Conservation (phyloP, 2,888 invertebrate species). For the Drosophila buzzatii region DNA sequence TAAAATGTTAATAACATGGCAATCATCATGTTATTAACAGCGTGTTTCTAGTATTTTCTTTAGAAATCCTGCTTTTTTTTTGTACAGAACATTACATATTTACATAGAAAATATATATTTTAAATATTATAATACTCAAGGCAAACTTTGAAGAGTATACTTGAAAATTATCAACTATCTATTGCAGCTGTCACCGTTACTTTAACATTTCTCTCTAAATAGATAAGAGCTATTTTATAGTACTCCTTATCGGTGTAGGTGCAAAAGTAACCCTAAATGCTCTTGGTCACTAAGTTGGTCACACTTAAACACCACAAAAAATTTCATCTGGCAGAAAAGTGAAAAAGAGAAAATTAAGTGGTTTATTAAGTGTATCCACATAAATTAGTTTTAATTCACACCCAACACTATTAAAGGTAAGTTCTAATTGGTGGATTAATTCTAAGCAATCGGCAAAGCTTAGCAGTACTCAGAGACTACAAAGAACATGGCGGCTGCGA, state of each 20-base stretch:
- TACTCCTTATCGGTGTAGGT: conserved; percentile 25
- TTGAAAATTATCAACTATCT: background rate
- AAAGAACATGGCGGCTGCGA: conserved; percentile 65
- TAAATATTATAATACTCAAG: background rate
- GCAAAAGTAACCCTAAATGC: conserved; percentile 12
- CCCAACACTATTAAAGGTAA: conserved; percentile 49
- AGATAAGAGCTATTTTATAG: conserved; percentile 1
- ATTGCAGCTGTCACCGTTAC: background rate
- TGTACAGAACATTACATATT: background rate
- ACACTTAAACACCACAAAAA: conserved; percentile 53
- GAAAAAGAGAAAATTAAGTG: conserved; percentile 70
- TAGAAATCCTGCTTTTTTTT: background rate
- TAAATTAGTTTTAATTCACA: conserved; percentile 65
- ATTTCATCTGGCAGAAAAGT: conserved; percentile 62
- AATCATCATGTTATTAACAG: background rate
- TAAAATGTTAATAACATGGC: conserved; percentile 17
- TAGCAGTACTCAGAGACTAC: conserved; percentile 2
- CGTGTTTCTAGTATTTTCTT: background rate
- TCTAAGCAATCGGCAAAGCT: background rate
- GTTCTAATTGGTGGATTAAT: conserved; percentile 17
- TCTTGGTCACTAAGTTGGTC: conserved; percentile 31
- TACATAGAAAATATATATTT: background rate
- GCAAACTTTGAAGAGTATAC: background rate
- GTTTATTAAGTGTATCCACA: conserved; percentile 44
- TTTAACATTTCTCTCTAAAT: conserved; percentile 27